Conservation (phyloP, 2,888 invertebrate genomes). For the Drosophila phalerata region DNA sequence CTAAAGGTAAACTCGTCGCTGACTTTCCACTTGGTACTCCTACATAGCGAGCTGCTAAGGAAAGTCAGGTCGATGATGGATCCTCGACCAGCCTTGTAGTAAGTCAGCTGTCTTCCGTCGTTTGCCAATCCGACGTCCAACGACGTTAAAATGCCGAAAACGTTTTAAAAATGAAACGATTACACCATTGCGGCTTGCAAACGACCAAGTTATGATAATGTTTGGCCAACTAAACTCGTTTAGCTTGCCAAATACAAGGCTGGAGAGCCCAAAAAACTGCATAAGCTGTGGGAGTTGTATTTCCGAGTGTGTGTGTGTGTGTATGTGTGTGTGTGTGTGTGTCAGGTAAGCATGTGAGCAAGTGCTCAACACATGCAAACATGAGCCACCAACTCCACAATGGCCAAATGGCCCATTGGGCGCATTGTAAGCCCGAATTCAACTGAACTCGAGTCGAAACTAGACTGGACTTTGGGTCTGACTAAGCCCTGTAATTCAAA, state of each 20-base stretch:
- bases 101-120: too few species aligned
- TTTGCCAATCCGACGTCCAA: too few species aligned
- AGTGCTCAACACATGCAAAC: slow-evolving; percentile 75
- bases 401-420: slow-evolving; percentile 61
- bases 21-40: too few species aligned
- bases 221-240: slow-evolving; percentile 82
- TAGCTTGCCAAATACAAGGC: slow-evolving; percentile 73
- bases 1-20: too few species aligned
- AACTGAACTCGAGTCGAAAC: slow-evolving; percentile 6
- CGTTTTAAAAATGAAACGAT: slow-evolving; percentile 80
- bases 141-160: slow-evolving; percentile 70
- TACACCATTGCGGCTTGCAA: slow-evolving; percentile 81
- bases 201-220: slow-evolving; percentile 82
- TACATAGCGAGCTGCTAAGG: too few species aligned
- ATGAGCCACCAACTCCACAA: slow-evolving; percentile 43
- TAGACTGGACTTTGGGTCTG: background rate
- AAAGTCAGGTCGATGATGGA: too few species aligned
- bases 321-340: slow-evolving; percentile 19
- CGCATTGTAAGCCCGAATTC: slow-evolving; percentile 54
- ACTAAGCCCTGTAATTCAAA: background rate
- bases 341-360: slow-evolving; percentile 64
- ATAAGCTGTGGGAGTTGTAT: slow-evolving; percentile 16
- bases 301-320: background rate
- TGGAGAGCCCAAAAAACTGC: slow-evolving; percentile 31
- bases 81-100: too few species aligned